Base-by-base conservation (phyloP, 2,113 vertebrate species). In the Crypturellus undulatus region DNA sequence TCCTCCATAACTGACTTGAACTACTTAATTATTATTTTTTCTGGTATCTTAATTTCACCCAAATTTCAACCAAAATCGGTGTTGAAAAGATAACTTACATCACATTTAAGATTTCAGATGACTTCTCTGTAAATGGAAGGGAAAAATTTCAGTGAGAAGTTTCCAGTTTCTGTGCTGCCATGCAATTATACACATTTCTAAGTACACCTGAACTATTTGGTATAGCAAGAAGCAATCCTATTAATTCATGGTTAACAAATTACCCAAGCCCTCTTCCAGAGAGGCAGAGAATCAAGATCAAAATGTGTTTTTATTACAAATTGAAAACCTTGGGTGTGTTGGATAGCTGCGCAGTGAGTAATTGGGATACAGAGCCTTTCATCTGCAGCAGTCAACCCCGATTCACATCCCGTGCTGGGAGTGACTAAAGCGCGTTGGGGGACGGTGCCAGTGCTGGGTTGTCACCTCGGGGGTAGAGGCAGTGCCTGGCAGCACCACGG, bases 331-430 rank as follows among this genome's bases (percentile, higher is more conserved):
- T 77, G 40, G 5, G 32, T 8, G 28, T 69, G 59, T 69, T 79
- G 88, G 38, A 82, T 82, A 87, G 72, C 70, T 87, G 52, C 87
- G 38, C 58, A 76, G 43, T 56, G 73, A 84, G 47, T 79, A 79
- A 85, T 1, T 62, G 40, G 11, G 34, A n/a, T 65, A 21, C 0
- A 2, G 36, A 87, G 43, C 34, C 58, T 93, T 89, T 84, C 25
- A 51, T 30, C 43, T 82, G 24, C 40, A 84, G 56, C 56, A 84
- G 69, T 34, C n/a, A 80, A 36, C 20, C 85, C 36, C 45, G 24
- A 21, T 52, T 85, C 63, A 51, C 38, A 79, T 21, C 3, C 59
- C 10, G 1, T 1, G 3, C 80, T 30, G 32, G 68, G 8, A 80
- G 58, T 17, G 49, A 80, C 20, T 79, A 52, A 75, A 87, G 16